These are phyloP conservation scores for Volucella bombylans DNA, from an alignment of 2,888 invertebrate genomes.

Conservation along the genomic window DNA sequence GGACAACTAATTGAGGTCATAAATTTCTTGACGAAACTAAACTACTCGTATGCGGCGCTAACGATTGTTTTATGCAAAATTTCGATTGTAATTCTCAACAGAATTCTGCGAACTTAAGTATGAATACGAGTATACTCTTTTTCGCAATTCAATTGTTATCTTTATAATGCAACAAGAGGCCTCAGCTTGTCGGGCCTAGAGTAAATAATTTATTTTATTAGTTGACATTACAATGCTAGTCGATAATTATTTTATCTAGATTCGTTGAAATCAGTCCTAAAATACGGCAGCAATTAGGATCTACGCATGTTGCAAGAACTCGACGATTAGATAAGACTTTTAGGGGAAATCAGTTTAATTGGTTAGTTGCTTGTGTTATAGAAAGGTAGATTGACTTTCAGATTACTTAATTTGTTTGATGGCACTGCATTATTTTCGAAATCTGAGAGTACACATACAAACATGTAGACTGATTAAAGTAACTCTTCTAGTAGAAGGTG, in stretches of 20 bases:
- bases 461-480: too few species aligned
- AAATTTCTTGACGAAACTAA: too few species aligned
- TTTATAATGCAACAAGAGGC: conserved; percentile 15
- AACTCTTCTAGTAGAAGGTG: too few species aligned
- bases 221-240: conserved; percentile 11
- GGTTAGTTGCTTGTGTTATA: background rate
- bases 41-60: too few species aligned
- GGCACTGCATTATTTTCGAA: background rate
- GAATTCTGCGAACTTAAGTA: too few species aligned
- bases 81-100: too few species aligned
- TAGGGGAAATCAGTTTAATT: conserved; percentile 5
- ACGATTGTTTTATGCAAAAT: too few species aligned
- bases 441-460: too few species aligned
- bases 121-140: too few species aligned
- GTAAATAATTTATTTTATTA: conserved; percentile 14
- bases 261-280: conserved; percentile 10
- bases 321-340: conserved; percentile 41
- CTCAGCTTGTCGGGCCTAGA: conserved; percentile 17
- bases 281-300: conserved; percentile 39
- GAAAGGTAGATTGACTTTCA: background rate
- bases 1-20: too few species aligned
- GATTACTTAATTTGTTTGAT: background rate
- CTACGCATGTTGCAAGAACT: conserved; percentile 15
- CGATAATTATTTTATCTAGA: conserved; percentile 15
- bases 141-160: conserved; percentile 8